A percentile compares a stretch with the other conserved stretches of the same genome.
Evolutionary conservation across 2,797 vertebrate genomes (phyloP).

Genomic region (Pipistrellus nathusii): DNA sequence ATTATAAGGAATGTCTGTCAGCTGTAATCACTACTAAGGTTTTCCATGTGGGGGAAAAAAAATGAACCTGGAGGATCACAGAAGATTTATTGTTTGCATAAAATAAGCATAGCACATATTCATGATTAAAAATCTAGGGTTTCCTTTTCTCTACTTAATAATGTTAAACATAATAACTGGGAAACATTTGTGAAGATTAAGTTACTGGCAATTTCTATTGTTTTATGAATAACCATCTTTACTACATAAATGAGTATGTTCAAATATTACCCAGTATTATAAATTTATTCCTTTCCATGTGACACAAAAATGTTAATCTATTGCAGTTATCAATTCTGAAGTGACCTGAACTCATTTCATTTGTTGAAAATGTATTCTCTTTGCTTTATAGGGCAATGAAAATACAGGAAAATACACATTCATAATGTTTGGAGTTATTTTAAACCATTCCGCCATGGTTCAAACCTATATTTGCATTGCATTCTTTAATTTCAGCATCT

Average conservation of each 20-base stretch:
- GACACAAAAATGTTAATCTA: slow-evolving; percentile 37
- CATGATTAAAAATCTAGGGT: background rate
- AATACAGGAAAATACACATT: slow-evolving; percentile 62
- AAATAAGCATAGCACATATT: background rate
- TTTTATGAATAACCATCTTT: slow-evolving; percentile 39
- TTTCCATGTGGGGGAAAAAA: slow-evolving; percentile 14
- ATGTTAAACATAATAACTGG: slow-evolving; percentile 45
- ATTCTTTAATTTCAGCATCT: slow-evolving; percentile 60
- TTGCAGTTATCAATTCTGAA: slow-evolving; percentile 23
- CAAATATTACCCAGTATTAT: slow-evolving; percentile 39
- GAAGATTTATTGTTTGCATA: slow-evolving; percentile 47
- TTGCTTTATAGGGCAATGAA: background rate
- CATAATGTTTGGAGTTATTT: slow-evolving; percentile 41
- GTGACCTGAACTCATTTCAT: slow-evolving; percentile 44
- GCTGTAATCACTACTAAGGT: slow-evolving; percentile 34
- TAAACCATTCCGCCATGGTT: background rate
- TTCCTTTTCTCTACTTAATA: slow-evolving; percentile 47
- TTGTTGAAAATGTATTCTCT: slow-evolving; percentile 41
- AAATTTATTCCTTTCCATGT: slow-evolving; percentile 32
- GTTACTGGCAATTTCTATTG: background rate
- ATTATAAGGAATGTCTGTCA: slow-evolving; percentile 58
- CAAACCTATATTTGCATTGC: slow-evolving; percentile 32
- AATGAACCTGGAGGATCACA: background rate
- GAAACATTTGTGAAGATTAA: slow-evolving; percentile 13
- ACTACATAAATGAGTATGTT: slow-evolving; percentile 41